Conservation (phyloP, 2,797 vertebrate species). For the Stomatorhinus walkeri region DNA sequence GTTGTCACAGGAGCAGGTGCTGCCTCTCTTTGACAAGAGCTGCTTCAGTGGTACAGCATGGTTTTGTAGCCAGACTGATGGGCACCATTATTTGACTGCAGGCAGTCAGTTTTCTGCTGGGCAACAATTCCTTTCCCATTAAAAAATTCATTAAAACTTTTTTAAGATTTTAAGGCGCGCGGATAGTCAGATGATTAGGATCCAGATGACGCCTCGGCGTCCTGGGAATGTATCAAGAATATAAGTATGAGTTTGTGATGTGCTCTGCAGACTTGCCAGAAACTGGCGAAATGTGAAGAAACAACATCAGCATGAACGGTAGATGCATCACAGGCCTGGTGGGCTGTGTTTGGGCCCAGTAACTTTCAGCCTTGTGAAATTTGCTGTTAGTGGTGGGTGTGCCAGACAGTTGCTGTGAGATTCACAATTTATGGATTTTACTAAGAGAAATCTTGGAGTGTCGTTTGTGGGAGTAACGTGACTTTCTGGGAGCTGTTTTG, state of each 20-base stretch:
- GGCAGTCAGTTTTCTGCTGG: not conserved
- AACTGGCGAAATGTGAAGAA: not conserved
- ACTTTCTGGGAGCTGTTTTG: not conserved
- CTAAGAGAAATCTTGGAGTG: not conserved
- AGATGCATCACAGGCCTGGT: not conserved
- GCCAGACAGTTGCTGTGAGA: constrained; percentile 4
- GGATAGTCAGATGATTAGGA: constrained; percentile 7
- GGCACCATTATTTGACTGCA: not conserved
- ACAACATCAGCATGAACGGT: not conserved
- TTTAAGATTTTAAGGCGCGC: constrained; percentile 2
- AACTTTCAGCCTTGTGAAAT: not conserved
- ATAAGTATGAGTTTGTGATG: not conserved
- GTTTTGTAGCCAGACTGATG: not conserved
- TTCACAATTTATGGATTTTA: not conserved
- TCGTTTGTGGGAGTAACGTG: not conserved
- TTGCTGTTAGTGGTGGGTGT: not conserved
- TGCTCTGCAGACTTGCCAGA: not conserved
- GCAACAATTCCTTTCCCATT: not conserved
- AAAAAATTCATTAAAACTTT: not conserved
- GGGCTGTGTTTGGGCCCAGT: not conserved
- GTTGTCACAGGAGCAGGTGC: not conserved
- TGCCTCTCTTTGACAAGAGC: not conserved
- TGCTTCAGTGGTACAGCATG: not conserved
- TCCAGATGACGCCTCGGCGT: not conserved
- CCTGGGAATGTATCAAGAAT: not conserved